phyloP scores from a whole-genome alignment of 2,797 vertebrate genomes.

The Mastacembelus armatus region DNA sequence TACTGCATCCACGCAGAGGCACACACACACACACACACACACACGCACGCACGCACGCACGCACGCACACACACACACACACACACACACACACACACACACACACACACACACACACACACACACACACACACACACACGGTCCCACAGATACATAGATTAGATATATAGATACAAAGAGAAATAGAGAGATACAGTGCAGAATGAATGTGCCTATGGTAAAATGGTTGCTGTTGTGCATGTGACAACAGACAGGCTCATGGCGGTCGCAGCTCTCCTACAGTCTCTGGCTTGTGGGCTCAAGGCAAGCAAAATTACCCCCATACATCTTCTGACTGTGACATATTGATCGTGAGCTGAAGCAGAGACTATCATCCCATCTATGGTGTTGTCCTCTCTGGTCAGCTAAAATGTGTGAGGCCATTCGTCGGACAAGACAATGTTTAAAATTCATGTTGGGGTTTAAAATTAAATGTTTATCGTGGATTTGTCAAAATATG shows the following conservation, averaged over 20 bases:
- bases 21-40: slow-evolving; percentile 4
- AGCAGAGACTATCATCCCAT: slow-evolving; percentile 67
- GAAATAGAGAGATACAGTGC: background rate
- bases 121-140: background rate
- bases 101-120: background rate
- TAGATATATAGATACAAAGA: too few species aligned
- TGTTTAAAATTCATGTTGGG: slow-evolving; percentile 31
- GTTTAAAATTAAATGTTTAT: slow-evolving; percentile 35
- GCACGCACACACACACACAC: background rate
- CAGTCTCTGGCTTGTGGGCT: slow-evolving; percentile 34
- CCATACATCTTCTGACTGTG: slow-evolving; percentile 71
- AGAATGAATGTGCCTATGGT: slow-evolving; percentile 12
- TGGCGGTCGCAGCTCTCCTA: slow-evolving; percentile 38
- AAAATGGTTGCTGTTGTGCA: slow-evolving; percentile 17
- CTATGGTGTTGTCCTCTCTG: slow-evolving; percentile 45
- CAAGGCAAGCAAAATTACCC: slow-evolving; percentile 66
- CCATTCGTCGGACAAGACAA: slow-evolving; percentile 37
- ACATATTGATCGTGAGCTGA: slow-evolving; percentile 69
- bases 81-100: slow-evolving; percentile 3
- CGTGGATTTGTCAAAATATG: slow-evolving; percentile 1
- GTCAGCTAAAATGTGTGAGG: slow-evolving; percentile 34
- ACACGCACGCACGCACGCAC: slow-evolving; percentile 18
- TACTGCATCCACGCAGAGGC: slow-evolving; percentile 54
- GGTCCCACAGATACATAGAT: too few species aligned
- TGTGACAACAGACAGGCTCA: slow-evolving; percentile 18